Conservation (phyloP, 2,113 vertebrate species). For the Acrocephalus kingi region DNA sequence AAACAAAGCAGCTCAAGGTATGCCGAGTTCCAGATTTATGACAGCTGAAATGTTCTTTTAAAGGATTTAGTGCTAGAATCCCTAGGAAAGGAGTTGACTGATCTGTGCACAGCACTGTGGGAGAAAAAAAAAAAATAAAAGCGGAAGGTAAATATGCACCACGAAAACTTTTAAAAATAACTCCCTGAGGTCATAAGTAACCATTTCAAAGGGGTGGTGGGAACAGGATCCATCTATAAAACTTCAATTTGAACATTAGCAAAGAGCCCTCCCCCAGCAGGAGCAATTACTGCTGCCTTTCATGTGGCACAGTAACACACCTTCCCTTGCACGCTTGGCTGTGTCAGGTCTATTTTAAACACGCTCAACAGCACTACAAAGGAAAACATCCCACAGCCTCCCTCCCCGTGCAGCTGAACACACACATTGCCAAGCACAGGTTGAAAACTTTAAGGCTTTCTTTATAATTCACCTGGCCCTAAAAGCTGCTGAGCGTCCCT, state of each 20-base stretch:
- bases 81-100: background rate
- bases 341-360: conserved; percentile 8
- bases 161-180: conserved; percentile 9
- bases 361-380: background rate
- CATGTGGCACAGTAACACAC: conserved; percentile 35
- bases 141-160: background rate
- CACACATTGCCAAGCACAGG: background rate
- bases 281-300: conserved; percentile 27
- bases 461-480: background rate
- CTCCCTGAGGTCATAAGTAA: conserved; percentile 10
- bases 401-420: background rate
- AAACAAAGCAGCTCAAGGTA: background rate
- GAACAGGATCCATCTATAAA: conserved; percentile 26
- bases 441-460: background rate
- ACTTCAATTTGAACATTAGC: conserved; percentile 9
- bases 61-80: background rate
- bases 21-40: background rate
- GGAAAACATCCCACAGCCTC: background rate
- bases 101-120: background rate
- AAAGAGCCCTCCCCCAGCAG: background rate
- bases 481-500: background rate
- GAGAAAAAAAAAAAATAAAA: background rate
- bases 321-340: background rate
- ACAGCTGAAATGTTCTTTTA: background rate
- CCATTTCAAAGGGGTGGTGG: conserved; percentile 38